Conservation (phyloP, 2,797 vertebrate species). For the Philypnodon macrostomus region DNA sequence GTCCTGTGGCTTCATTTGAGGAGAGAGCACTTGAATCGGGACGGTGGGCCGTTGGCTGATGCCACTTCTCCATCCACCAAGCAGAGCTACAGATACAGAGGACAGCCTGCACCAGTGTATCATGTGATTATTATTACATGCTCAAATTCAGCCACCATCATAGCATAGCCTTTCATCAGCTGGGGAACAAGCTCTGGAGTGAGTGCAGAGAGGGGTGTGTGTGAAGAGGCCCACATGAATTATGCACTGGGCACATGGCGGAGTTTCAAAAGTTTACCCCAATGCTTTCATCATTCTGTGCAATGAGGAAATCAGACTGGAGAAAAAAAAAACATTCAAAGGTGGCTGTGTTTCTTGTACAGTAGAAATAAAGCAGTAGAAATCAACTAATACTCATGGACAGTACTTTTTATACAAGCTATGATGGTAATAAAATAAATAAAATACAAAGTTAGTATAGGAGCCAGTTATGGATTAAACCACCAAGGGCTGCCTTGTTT, state of each 20-base stretch:
- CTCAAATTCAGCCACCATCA: slow-evolving; percentile 44
- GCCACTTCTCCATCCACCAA: slow-evolving; percentile 47
- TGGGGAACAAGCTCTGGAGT: slow-evolving; percentile 48
- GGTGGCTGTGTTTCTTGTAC: no score
- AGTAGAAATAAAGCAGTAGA: no score
- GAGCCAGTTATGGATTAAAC: no score
- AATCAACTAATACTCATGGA: no score
- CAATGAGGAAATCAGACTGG: slow-evolving; percentile 1
- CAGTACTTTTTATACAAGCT: no score
- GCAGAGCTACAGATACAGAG: no score
- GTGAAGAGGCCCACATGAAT: slow-evolving; percentile 55
- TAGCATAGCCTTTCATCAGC: slow-evolving; percentile 53
- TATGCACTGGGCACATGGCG: slow-evolving; percentile 58
- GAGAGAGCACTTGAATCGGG: slow-evolving; percentile 39
- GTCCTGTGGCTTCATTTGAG: slow-evolving; percentile 32
- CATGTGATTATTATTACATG: slow-evolving; percentile 68
- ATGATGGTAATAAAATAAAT: no score
- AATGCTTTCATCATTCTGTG: slow-evolving; percentile 22
- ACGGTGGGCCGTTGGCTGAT: slow-evolving; percentile 46
- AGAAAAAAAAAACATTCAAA: no score
- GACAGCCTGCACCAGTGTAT: slow-evolving; percentile 63
- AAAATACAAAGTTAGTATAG: no score
- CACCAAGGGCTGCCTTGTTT: no score
- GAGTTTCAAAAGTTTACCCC: slow-evolving; percentile 36
- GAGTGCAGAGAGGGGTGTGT: slow-evolving; percentile 33